Evolutionary conservation across 2,113 vertebrate genomes (phyloP), one percentile per base, ranked within the genome.

Genomic region (Triplophysa dalaica): DNA sequence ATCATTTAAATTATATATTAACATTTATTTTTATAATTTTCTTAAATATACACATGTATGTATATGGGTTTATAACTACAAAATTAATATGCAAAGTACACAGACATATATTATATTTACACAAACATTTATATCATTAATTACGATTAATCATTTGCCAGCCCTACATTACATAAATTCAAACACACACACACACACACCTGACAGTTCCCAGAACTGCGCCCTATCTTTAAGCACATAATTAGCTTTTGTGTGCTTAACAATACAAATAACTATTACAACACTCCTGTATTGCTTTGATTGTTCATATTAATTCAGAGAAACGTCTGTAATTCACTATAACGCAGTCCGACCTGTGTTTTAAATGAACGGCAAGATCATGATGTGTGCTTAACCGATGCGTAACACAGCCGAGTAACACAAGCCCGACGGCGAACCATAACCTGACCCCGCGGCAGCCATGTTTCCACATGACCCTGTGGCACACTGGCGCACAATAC

Each of bases 351-450:
- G 73, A 82, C 52, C 72, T 69, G 75, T 56, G 64, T 77, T 78
- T 48, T 9, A 65, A 45, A 72, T 52, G 61, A 64, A 68, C 61
- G 38, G 22, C 19, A 64, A 72, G 54, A 66, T 19, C 12, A 68
- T 38, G 19, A 1, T 9, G 21, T 48, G 80, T 77, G 73, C 77
- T 74, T 41, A 74, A 70, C 54, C 48, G 66, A 81, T 81, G 78
- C 68, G 74, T 81, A 78, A 63, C 70, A 73, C 58, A n/a, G 41
- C 75, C 67, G 33, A 75, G 33, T 29, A 64, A 79, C 65, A 52
- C 60, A n/a, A 13, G 33, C 16, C 43, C 21, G 52, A 43, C 16
- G 2, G 67, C 41, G 41, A 67, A 77, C 60, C 26, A 21, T 33
- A 58, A 66, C 33, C 58, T 41, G 45, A 54, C 70, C 8, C 26